Evolutionary conservation across 2,113 vertebrate genomes (phyloP).

Genomic region (Dendrocopos noguchii): DNA sequence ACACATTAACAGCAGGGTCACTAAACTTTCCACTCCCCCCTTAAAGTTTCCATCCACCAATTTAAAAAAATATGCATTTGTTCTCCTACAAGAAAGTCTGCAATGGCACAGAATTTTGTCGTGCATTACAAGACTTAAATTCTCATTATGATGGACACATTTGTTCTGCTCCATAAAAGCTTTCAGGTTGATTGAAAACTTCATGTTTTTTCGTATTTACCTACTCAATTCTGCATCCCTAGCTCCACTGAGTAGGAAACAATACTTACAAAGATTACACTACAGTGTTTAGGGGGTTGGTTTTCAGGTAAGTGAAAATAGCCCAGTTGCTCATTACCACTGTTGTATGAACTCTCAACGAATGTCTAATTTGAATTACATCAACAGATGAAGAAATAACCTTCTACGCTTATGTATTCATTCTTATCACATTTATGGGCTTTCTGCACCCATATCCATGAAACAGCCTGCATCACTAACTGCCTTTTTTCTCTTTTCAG

Average conservation of each 20-base stretch:
- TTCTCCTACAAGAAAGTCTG: not conserved
- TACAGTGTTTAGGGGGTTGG: not conserved
- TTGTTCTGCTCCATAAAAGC: not conserved
- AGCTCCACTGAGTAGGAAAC: not conserved
- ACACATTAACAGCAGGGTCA: not conserved
- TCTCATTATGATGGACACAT: not conserved
- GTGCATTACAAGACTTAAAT: not conserved
- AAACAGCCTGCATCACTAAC: not conserved
- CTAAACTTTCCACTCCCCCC: not conserved
- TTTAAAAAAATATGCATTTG: not conserved
- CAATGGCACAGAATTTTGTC: fast-evolving
- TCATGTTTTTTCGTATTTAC: not conserved
- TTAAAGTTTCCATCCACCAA: not conserved
- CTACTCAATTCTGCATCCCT: not conserved
- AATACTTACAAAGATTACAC: not conserved
- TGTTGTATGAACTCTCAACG: not conserved
- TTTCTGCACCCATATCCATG: not conserved
- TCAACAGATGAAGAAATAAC: not conserved
- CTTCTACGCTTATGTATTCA: not conserved
- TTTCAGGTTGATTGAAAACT: not conserved
- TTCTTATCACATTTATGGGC: not conserved
- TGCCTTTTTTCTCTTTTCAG: not conserved
- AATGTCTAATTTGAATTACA: not conserved
- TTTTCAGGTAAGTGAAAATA: not conserved
- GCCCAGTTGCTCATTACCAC: not conserved